phyloP scores from a whole-genome alignment of 2,888 invertebrate species.

The Cryptocephalus primarius region DNA sequence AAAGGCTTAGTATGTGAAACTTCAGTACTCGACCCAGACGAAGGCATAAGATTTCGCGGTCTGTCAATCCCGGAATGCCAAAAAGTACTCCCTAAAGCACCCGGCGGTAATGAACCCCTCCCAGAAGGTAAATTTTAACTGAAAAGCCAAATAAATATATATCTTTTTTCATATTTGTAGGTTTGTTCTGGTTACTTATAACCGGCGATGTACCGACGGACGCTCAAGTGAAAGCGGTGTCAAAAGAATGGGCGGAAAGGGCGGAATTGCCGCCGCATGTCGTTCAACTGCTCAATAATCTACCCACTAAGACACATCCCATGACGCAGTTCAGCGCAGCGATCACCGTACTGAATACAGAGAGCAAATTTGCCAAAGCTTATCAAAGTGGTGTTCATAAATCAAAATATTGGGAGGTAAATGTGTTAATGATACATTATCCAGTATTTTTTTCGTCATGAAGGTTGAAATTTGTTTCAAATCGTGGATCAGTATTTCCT shows the following conservation, averaged over 20 bases:
- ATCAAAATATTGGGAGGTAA: conserved; percentile 79
- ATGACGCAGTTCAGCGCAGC: conserved; percentile 93
- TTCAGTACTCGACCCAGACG: conserved; percentile 87
- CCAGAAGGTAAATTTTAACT: conserved; percentile 56
- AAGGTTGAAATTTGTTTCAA: no score
- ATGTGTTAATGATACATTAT: neutral
- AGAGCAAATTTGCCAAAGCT: conserved; percentile 85
- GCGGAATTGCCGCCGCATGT: conserved; percentile 89
- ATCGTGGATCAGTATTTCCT: no score
- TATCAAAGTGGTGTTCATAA: conserved; percentile 83
- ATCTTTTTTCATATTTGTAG: conserved; percentile 4
- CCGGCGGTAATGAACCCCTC: conserved; percentile 70
- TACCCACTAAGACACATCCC: conserved; percentile 82
- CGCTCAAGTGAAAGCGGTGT: conserved; percentile 61
- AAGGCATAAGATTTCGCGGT: conserved; percentile 91
- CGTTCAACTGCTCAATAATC: conserved; percentile 84
- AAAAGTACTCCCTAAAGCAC: conserved; percentile 71
- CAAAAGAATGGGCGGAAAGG: conserved; percentile 76
- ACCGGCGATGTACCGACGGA: conserved; percentile 82
- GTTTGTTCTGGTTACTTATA: conserved; percentile 80
- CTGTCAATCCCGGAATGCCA: conserved; percentile 90
- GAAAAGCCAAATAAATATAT: neutral
- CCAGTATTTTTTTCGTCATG: neutral
- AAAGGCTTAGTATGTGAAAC: conserved; percentile 92
- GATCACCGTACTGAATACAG: conserved; percentile 82